phyloP scores from a whole-genome alignment of 2,888 invertebrate genomes.

The Leptogaster cylindrica region DNA sequence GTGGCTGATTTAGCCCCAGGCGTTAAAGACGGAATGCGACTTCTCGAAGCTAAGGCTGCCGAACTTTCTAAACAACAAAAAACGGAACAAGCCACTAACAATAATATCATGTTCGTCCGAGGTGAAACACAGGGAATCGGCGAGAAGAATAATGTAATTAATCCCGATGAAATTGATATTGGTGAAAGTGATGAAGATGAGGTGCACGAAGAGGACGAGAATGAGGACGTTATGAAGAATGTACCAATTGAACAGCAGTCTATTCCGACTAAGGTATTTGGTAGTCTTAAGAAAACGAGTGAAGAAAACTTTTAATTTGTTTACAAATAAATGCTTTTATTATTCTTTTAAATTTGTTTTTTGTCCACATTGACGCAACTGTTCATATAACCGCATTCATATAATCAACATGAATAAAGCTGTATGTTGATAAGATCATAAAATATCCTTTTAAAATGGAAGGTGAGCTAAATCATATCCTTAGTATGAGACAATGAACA shows the following conservation, averaged over 20 bases:
- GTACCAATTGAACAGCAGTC: slow-evolving; percentile 82
- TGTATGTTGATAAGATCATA: too few species aligned
- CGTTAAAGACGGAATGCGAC: slow-evolving; percentile 84
- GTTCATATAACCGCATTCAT: too few species aligned
- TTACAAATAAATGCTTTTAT: too few species aligned
- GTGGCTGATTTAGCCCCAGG: slow-evolving; percentile 77
- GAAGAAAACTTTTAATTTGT: slow-evolving; percentile 49
- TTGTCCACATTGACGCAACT: too few species aligned
- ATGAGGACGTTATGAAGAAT: slow-evolving; percentile 67
- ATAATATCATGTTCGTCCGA: slow-evolving; percentile 83
- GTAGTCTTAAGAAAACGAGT: slow-evolving; percentile 67
- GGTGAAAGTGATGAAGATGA: slow-evolving; percentile 73
- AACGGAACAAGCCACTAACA: slow-evolving; percentile 45
- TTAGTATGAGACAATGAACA: too few species aligned
- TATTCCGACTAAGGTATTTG: slow-evolving; percentile 91
- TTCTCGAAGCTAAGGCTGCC: slow-evolving; percentile 83
- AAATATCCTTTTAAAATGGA: too few species aligned
- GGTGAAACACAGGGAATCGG: slow-evolving; percentile 83
- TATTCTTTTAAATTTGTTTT: too few species aligned
- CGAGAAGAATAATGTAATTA: slow-evolving; percentile 71
- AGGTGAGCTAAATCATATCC: too few species aligned
- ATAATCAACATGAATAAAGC: too few species aligned
- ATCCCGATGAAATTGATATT: slow-evolving; percentile 89
- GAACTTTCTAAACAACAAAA: slow-evolving; percentile 61
- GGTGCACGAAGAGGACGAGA: slow-evolving; percentile 66